phyloP scores from a whole-genome alignment of 2,113 vertebrate species.

The Gobiocypris rarus region DNA sequence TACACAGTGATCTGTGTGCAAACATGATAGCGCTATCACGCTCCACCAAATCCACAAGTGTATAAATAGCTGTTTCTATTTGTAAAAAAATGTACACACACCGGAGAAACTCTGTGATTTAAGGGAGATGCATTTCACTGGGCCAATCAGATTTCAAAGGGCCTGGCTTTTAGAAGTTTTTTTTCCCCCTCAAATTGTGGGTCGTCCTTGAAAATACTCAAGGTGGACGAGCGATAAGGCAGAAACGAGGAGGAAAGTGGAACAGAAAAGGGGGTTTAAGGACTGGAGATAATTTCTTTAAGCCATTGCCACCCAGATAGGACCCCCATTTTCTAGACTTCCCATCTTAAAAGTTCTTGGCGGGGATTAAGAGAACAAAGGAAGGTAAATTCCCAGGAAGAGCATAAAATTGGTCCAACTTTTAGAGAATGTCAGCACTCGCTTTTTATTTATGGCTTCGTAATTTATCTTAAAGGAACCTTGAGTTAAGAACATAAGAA shows the following conservation, averaged over 20 bases:
- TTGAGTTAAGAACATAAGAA: constrained; percentile 46
- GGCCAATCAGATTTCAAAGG: constrained; percentile 54
- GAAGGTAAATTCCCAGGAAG: constrained; percentile 55
- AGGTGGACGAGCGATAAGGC: constrained; percentile 63
- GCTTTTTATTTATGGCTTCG: constrained; percentile 47
- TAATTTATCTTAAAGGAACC: constrained; percentile 47
- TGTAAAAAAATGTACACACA: constrained; percentile 4
- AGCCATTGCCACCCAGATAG: constrained; percentile 53
- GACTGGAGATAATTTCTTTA: constrained; percentile 53
- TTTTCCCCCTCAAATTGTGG: constrained; percentile 41
- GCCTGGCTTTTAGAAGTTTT: constrained; percentile 44
- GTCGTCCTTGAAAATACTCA: constrained; percentile 57
- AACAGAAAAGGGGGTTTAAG: constrained; percentile 35
- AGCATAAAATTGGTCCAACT: constrained; percentile 43
- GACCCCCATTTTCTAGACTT: constrained; percentile 41
- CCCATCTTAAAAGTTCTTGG: constrained; percentile 55
- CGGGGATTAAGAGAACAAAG: constrained; percentile 63
- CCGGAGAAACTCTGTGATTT: constrained; percentile 45
- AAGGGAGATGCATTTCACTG: constrained; percentile 52
- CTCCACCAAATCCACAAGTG: constrained; percentile 10
- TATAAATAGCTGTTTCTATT: not conserved
- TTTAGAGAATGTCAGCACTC: constrained; percentile 43
- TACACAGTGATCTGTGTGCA: constrained; percentile 25
- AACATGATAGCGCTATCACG: constrained; percentile 1
- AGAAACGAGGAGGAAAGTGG: constrained; percentile 60